A percentile compares a stretch with the other conserved stretches of the same genome.
These are phyloP conservation scores for Nymphalis polychloros DNA, from an alignment of 2,888 invertebrate species.

Conservation along the genomic window DNA sequence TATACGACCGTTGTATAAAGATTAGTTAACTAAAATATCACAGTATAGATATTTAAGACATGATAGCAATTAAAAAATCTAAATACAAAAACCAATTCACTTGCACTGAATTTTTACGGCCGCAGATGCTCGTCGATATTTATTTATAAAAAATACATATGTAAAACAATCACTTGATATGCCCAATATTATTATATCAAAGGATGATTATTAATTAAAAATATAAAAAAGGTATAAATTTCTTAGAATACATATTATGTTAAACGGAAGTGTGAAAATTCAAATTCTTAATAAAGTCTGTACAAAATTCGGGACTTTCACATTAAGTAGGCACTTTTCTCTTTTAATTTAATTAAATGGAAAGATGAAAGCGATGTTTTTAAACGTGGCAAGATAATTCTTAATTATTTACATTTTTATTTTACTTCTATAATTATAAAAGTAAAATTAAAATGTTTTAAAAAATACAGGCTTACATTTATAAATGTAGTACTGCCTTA, in stretches of 20 bases:
- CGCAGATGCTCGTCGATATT: neutral
- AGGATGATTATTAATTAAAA: too few relatives aligned
- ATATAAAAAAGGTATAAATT: neutral
- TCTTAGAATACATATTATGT: neutral
- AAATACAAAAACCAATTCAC: neutral
- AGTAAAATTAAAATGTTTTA: neutral
- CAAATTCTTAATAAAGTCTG: constrained; percentile 8
- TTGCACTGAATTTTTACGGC: neutral
- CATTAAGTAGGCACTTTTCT: constrained; percentile 19
- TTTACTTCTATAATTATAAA: neutral
- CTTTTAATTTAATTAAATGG: constrained; percentile 18
- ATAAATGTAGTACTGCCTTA: too few relatives aligned
- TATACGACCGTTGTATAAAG: too few relatives aligned
- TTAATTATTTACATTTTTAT: neutral
- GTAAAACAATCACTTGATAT: too few relatives aligned
- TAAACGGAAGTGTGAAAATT: constrained; percentile 13
- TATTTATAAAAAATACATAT: too few relatives aligned
- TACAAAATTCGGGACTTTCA: constrained; percentile 16
- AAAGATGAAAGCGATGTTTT: neutral
- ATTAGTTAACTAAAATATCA: too few relatives aligned
- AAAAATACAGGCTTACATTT: neutral
- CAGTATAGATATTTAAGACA: too few relatives aligned
- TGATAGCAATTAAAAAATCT: too few relatives aligned
- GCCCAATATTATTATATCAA: too few relatives aligned
- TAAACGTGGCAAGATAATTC: neutral